phyloP scores from a whole-genome alignment of 2,888 invertebrate species.

The Steromphala cineraria region DNA sequence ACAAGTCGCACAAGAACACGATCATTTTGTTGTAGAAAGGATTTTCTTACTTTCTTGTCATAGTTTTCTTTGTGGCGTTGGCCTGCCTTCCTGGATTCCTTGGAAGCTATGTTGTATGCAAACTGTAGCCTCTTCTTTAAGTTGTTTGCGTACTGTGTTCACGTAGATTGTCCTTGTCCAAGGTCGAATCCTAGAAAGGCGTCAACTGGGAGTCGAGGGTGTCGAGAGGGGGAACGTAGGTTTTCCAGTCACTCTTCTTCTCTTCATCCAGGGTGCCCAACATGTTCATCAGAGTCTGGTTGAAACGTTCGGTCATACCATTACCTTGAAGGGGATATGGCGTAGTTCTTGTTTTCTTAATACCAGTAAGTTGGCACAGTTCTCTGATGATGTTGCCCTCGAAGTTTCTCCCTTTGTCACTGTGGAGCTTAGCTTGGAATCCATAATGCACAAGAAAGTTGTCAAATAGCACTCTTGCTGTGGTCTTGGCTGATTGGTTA shows the following conservation, averaged over 20 bases:
- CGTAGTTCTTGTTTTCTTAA: background rate
- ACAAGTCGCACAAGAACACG: background rate
- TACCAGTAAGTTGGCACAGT: background rate
- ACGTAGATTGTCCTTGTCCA: background rate
- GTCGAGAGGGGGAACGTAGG: background rate
- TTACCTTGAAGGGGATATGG: background rate
- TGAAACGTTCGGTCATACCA: background rate
- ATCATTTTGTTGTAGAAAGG: background rate
- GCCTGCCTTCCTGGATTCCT: background rate
- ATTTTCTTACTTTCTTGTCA: background rate
- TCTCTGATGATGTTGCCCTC: background rate
- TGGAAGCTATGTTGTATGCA: no score
- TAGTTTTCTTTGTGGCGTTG: background rate
- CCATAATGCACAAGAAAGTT: no score
- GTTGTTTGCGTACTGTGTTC: background rate
- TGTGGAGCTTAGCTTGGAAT: no score
- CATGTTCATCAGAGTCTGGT: background rate
- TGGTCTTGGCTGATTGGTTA: no score
- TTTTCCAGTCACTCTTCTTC: background rate
- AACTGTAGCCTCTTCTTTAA: no score
- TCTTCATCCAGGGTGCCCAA: background rate
- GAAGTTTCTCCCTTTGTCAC: no score
- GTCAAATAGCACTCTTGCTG: no score
- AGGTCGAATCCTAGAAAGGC: background rate
- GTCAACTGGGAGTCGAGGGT: background rate